Evolutionary conservation across 2,888 invertebrate species (phyloP).

Genomic region (Eulithis testata): DNA sequence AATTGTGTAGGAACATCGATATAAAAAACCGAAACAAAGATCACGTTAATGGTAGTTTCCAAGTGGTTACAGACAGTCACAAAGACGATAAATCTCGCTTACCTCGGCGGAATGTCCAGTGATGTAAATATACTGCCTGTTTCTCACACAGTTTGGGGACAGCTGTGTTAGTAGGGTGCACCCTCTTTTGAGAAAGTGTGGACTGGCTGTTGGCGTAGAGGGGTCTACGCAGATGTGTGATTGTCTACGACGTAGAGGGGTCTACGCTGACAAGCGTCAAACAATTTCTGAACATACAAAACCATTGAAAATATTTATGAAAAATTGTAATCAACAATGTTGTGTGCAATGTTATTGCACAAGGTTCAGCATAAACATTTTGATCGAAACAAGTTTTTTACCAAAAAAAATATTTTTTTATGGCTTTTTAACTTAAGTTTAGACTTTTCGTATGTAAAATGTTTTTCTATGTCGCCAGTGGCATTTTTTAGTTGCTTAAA

Average conservation of each 20-base stretch:
- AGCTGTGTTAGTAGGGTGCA: slow-evolving; percentile 36
- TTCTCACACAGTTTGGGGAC: slow-evolving; percentile 23
- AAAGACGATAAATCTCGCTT: slow-evolving; percentile 49
- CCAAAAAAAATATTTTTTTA: too few species aligned
- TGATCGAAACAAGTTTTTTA: too few species aligned
- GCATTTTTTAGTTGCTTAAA: too few species aligned
- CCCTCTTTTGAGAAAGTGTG: slow-evolving; percentile 18
- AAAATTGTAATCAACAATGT: too few species aligned
- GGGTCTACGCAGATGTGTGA: not conserved
- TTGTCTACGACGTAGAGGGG: slow-evolving; percentile 15
- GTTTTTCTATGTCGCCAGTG: too few species aligned
- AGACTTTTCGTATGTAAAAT: too few species aligned
- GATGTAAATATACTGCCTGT: slow-evolving; percentile 46
- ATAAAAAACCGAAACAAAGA: slow-evolving; percentile 5
- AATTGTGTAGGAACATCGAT: not conserved
- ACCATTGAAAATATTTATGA: too few species aligned
- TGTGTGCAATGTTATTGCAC: too few species aligned
- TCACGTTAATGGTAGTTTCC: slow-evolving; percentile 7
- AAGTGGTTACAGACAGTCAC: slow-evolving; percentile 11
- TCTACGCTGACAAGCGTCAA: not conserved
- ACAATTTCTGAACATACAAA: too few species aligned
- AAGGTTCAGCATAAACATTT: too few species aligned
- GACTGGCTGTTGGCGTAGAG: not conserved
- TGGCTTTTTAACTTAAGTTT: too few species aligned
- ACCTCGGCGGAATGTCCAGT: slow-evolving; percentile 42